Evolutionary conservation across 2,113 vertebrate genomes (phyloP), one percentile per base, ranked within the genome.

Genomic region (Agapornis roseicollis): DNA sequence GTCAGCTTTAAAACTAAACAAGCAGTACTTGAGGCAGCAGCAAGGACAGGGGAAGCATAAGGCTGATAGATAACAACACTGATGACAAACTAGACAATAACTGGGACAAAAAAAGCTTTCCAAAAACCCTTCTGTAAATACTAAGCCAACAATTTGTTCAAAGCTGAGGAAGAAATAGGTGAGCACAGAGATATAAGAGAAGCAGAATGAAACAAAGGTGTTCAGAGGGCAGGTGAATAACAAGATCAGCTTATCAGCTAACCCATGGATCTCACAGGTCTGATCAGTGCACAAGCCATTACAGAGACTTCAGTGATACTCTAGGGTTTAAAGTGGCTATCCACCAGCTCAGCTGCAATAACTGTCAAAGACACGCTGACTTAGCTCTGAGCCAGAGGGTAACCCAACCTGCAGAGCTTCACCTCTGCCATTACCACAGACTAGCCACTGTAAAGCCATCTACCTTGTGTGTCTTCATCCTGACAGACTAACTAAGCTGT

Each of bases 1-100:
- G 77, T 73, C 89, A 93, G 70, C 66, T 65, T 77, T 89, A 41
- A 88, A 95, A 72, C 58, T 69, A 83, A 96, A 82, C 53, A 85
- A 85, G 73, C 55, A 42, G 17, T 63, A 70, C 92, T 74, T 58
- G 58, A 88, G 47, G 82, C 52, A 64, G 76, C 25, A 52, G 47
- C 46, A 79, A 95, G 78, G 80, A 44, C 74, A 90, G 29, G 33
- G 23, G 28, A 80, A 78, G 50, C 50, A 39, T 18, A 76, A 66
- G 52, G 53, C 12, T 88, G 84, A 88, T 4, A 79, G 44, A 86
- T 50, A 33, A 65, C 65, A 89, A 69, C 0, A 0, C 61, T 44
- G 23, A 77, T 19, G 25, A 89, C 37, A 77, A 88, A 79, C 27
- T 10, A 85, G 46, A 33, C 20, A 49, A 27, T 55, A 90, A 88